Base-by-base conservation (phyloP, 2,113 vertebrate genomes). In the Colius striatus region DNA sequence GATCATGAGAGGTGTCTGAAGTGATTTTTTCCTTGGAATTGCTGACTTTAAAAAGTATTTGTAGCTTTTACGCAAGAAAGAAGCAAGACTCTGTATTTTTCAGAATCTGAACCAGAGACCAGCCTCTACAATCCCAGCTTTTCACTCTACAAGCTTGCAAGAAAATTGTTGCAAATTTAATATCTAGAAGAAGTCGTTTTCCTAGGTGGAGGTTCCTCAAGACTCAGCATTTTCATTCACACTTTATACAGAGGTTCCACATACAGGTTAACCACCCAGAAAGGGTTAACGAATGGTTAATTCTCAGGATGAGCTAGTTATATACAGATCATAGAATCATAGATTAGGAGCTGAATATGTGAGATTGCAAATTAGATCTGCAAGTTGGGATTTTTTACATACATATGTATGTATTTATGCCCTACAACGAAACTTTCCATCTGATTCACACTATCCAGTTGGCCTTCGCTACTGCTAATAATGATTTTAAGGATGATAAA, bases 231-330 rank as follows among this genome's bases (percentile, higher is more conserved):
- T 86, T 90, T 60, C 74, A 89, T 87, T 96, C 81, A 68, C 58
- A 48, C 55, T 63, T 85, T 76, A 51, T 58, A 74, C 4, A 66
- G 84, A 89, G 43, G 62, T 83, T 83, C 74, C 51, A 71, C 55
- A 26, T 0, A 3, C 22, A 88, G 73, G n/a, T 63, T 89, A 94
- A 85, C 43, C 34, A 43, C 67, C 36, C 60, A 85, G 63, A 91
- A 94, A 97, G 91, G 72, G 75, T 92, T 92, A 95, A 91, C 26
- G 72, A 62, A 89, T 10, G 30, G 50, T 54, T 50, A 94, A 66
- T 55, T 19, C 32, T 83, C 3, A 18, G 36, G 32, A 85, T 77
- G 43, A 89, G 34, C 17, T 54, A 76, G 36, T 76, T 87, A 26
- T 10, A n/a, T 13, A 55, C 16, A 76, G 78, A 87, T 45, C 17